Evolutionary conservation across 2,113 vertebrate species (phyloP).

Genomic region (Eurypyga helias): DNA sequence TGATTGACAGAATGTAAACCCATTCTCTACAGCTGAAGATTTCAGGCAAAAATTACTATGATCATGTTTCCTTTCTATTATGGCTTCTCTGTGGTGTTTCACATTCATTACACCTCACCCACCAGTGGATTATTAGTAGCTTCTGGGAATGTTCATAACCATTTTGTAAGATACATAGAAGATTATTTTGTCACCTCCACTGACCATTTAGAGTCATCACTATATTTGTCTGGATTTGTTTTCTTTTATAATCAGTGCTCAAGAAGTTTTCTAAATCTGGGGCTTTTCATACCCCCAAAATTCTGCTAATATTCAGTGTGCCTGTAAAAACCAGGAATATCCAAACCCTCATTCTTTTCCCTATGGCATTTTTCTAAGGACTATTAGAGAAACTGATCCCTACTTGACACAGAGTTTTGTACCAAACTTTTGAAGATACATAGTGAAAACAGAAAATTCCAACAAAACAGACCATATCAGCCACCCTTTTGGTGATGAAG

Average conservation of each 20-base stretch:
- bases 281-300: background rate
- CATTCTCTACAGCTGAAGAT: background rate
- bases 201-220: background rate
- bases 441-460: background rate
- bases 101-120: background rate
- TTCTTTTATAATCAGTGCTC: background rate
- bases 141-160: background rate
- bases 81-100: background rate
- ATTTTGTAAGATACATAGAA: background rate
- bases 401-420: background rate
- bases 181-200: background rate
- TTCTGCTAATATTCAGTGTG: background rate
- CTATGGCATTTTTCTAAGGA: background rate
- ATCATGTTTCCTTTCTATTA: background rate
- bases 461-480: fast-evolving
- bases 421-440: background rate
- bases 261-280: background rate
- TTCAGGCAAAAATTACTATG: background rate
- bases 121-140: background rate
- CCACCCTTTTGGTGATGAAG: background rate
- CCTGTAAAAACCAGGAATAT: background rate
- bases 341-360: background rate
- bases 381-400: background rate
- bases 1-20: background rate
- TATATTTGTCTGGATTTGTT: background rate